Evolutionary conservation across 2,888 invertebrate genomes (phyloP), one percentile per base, ranked within the genome.

Genomic region (Xestoiulus laeticollis): DNA sequence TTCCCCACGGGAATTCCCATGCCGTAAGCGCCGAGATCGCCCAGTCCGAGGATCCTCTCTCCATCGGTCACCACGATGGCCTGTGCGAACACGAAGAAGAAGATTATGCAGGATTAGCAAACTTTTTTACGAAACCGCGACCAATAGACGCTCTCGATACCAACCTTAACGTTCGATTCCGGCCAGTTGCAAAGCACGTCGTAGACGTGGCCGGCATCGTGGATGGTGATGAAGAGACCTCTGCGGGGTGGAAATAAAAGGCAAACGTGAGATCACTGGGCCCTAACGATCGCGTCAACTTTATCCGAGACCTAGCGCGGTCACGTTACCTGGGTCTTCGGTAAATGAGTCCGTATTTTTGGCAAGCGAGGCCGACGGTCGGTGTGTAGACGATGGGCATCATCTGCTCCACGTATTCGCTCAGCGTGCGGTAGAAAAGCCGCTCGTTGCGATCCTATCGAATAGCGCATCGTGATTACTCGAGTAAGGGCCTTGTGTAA

Each of bases 341-440:
- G 93, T 95, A 98, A 89, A 99, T 95, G 89, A 98, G 94, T 30
- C 99, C 98, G 92, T 96, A 99, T 92, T 98, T 97, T 93, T 99
- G 98, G 93, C 99, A 99, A 43, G 99, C 99, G 90, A 96, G 93
- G 5, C 99, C 99, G 16, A 99, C 99, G 0, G 98, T 98, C 0
- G 99, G 99, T 0, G 99, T 99, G 93, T 99, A 99, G n/a, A 99
- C 98, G 89, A 99, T 94, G 0, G 99, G 99, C 97, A 99, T 98
- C 94, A 98, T 95, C 89, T 96, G 95, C 85, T 96, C 94, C 33
- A 98, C 96, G 92, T 99, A 95, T 90, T 97, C 96, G 22, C 95
- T 94, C 84, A 99, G 93, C 86, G 99, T 95, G 48, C 96, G 95
- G 93, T 97, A 99, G 93, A 99, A 99, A 26, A 99, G 94, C 90